These are phyloP conservation scores for Parapsyche elsis DNA, from an alignment of 1,140 invertebrate species.

Conservation along the genomic window DNA sequence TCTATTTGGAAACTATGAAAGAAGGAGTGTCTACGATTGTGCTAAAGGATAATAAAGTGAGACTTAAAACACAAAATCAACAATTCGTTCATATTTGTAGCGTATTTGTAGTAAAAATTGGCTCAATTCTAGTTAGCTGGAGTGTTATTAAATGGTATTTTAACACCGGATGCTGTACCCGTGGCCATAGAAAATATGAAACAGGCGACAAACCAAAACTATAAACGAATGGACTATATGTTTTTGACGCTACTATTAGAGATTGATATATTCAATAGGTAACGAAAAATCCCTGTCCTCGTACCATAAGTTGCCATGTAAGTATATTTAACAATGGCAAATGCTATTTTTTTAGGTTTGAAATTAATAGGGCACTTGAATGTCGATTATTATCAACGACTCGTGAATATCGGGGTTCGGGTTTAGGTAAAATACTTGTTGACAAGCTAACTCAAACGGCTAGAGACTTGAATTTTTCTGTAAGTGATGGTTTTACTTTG, in stretches of 20 bases:
- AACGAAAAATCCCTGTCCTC: neutral
- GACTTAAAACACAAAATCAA: too few species aligned
- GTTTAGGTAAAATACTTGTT: constrained; percentile 50
- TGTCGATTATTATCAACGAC: constrained; percentile 49
- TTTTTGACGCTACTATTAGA: constrained; percentile 51
- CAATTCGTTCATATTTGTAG: too few species aligned
- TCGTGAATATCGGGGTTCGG: constrained; percentile 50
- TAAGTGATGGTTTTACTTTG: constrained; percentile 2
- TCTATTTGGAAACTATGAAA: constrained; percentile 50
- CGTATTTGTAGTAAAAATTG: too few species aligned
- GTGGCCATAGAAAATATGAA: constrained; percentile 51
- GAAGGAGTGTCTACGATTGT: constrained; percentile 51
- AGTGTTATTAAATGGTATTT: constrained; percentile 51
- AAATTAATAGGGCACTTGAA: constrained; percentile 53
- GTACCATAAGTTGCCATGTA: too few species aligned
- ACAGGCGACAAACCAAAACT: constrained; percentile 47
- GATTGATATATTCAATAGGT: constrained; percentile 54
- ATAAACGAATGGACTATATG: constrained; percentile 55
- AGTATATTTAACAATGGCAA: too few species aligned
- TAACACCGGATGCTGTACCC: constrained; percentile 49
- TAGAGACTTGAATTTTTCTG: constrained; percentile 44
- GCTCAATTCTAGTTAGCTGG: constrained; percentile 49
- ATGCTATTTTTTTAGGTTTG: constrained; percentile 48
- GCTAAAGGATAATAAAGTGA: constrained; percentile 50
- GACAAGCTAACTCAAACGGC: constrained; percentile 50